Percentiles rank a stretch among this genome's conserved stretches.
Conservation (phyloP, 2,797 vertebrate genomes). For the Aselliscus stoliczkanus region DNA sequence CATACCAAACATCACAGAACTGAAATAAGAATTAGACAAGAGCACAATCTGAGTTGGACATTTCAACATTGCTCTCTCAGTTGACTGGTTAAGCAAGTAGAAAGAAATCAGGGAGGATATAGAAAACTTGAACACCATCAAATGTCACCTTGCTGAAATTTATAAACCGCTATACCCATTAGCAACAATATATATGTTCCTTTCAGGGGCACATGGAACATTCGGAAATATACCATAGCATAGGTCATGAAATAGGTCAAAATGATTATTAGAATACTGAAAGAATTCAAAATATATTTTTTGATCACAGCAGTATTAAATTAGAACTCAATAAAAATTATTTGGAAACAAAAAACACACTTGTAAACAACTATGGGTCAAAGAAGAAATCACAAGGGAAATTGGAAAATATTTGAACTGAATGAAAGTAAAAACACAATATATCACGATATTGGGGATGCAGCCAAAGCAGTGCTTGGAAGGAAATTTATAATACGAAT, state of each 20-base stretch:
- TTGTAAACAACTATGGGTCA: background rate
- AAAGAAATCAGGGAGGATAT: background rate
- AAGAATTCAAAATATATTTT: background rate
- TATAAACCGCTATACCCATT: background rate
- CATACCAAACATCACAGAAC: background rate
- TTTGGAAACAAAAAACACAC: background rate
- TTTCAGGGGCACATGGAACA: background rate
- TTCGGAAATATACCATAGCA: background rate
- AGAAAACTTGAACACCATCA: background rate
- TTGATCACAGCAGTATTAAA: background rate
- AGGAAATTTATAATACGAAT: background rate
- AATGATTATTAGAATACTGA: background rate
- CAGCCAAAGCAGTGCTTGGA: background rate
- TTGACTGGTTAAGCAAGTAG: background rate
- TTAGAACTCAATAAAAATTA: constrained; percentile 1
- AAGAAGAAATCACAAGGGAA: background rate
- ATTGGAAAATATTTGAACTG: background rate
- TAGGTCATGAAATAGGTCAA: background rate
- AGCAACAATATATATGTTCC: background rate
- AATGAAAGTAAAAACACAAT: background rate
- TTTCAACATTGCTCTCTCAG: background rate
- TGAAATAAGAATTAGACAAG: background rate
- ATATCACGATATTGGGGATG: background rate
- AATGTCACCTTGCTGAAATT: background rate
- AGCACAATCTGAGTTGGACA: background rate